phyloP scores from a whole-genome alignment of 1,140 invertebrate species.

The Armadillidium nasatum region DNA sequence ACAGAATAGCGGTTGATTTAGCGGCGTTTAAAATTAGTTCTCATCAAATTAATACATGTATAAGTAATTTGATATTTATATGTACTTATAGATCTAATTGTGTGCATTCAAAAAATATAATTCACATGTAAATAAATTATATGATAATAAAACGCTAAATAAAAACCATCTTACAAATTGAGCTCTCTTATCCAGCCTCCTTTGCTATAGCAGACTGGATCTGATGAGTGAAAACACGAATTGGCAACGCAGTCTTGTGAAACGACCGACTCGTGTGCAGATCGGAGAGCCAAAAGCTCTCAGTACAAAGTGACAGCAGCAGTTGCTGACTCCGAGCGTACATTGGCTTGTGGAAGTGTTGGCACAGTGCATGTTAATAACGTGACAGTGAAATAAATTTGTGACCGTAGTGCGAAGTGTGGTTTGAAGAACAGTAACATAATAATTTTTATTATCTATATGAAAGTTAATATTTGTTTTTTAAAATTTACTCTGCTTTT shows the following conservation, averaged over 20 bases:
- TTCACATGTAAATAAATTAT: neutral
- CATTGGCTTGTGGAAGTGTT: constrained; percentile 1
- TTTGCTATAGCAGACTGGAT: constrained; percentile 37
- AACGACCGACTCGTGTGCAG: constrained; percentile 27
- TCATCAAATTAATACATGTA: constrained; percentile 11
- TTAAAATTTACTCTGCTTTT: no score
- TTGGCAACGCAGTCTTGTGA: constrained; percentile 34
- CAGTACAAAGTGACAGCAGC: neutral
- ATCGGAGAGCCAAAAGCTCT: neutral
- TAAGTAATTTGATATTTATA: neutral
- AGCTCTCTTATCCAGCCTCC: constrained; percentile 35
- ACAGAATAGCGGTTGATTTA: constrained; percentile 34
- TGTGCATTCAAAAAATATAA: constrained; percentile 20
- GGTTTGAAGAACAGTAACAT: no score
- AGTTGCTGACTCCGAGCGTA: neutral
- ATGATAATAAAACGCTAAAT: constrained; percentile 20
- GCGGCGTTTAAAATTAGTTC: constrained; percentile 32
- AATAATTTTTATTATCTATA: no score
- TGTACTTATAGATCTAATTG: neutral
- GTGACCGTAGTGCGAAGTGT: no score
- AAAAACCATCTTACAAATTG: constrained; percentile 28
- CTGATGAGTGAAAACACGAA: constrained; percentile 33
- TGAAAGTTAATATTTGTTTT: no score
- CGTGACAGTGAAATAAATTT: neutral
- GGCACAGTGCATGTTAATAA: constrained; percentile 7